These are phyloP conservation scores for Orussus abietinus DNA, from an alignment of 1,140 invertebrate species.

Conservation along the genomic window DNA sequence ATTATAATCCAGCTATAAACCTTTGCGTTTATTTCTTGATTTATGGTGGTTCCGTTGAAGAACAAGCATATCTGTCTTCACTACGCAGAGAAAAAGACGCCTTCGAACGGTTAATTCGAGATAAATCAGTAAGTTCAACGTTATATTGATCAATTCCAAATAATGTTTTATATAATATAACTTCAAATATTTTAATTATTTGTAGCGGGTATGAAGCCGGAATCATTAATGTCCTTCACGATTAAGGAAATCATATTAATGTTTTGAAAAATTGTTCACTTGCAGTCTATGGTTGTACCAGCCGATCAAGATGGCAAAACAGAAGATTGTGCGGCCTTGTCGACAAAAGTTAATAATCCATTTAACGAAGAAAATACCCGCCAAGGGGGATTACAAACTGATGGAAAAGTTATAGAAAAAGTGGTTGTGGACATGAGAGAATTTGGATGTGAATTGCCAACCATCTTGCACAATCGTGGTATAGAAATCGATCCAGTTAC, in stretches of 20 bases:
- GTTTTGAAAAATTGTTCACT: conserved; percentile 18
- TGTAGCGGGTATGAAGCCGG: too few relatives aligned
- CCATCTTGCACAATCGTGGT: conserved; percentile 87
- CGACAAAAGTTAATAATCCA: conserved; percentile 46
- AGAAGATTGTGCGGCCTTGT: conserved; percentile 66
- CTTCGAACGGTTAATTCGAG: conserved; percentile 87
- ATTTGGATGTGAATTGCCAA: conserved; percentile 94
- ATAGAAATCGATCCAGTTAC: conserved; percentile 92
- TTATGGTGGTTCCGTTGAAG: conserved; percentile 88
- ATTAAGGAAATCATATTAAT: not conserved
- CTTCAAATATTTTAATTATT: conserved; percentile 7
- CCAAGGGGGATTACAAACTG: conserved; percentile 58
- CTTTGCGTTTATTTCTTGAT: conserved; percentile 85
- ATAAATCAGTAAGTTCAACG: conserved; percentile 76
- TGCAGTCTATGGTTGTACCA: conserved; percentile 85
- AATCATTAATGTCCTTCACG: conserved; percentile 4
- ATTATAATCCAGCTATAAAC: conserved; percentile 54
- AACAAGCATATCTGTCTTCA: conserved; percentile 90
- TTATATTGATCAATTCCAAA: not conserved
- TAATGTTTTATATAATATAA: not conserved
- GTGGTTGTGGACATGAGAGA: conserved; percentile 98
- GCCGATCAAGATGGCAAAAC: conserved; percentile 86
- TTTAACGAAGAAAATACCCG: conserved; percentile 56
- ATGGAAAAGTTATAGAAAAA: conserved; percentile 51
- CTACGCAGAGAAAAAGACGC: conserved; percentile 89